These are phyloP conservation scores for Phytoseiulus persimilis DNA, from an alignment of 2,888 invertebrate genomes.

Conservation along the genomic window DNA sequence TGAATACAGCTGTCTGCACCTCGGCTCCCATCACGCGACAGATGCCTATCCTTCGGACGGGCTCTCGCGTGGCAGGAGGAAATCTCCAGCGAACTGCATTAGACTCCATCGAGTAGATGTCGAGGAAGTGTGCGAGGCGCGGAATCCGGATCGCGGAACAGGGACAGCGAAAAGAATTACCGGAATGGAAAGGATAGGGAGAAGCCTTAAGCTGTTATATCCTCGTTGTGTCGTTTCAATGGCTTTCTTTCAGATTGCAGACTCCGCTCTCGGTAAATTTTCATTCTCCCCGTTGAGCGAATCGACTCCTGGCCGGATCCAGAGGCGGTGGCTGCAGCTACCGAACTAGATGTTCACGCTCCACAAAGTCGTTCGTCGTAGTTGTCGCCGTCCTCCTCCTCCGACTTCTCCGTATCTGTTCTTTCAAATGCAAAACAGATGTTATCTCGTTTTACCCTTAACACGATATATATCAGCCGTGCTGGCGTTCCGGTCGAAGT, in stretches of 20 bases:
- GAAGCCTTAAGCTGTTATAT: background rate
- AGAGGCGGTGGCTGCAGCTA: background rate
- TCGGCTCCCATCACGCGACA: background rate
- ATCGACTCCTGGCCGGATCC: background rate
- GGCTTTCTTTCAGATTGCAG: background rate
- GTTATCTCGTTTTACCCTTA: background rate
- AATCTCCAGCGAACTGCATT: background rate
- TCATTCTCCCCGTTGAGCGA: background rate
- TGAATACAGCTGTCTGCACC: background rate
- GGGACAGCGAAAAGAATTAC: background rate
- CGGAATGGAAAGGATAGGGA: background rate
- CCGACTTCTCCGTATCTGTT: background rate
- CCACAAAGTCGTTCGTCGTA: background rate
- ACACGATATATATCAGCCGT: background rate
- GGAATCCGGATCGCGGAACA: background rate
- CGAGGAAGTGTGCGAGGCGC: background rate
- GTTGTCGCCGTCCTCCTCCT: background rate
- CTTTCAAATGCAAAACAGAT: slow-evolving; percentile 5
- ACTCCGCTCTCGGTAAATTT: background rate
- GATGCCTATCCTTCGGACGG: too few species aligned
- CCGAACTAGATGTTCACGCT: background rate
- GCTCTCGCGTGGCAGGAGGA: too few species aligned
- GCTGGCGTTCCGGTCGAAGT: too few species aligned
- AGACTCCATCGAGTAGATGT: background rate
- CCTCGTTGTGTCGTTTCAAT: background rate